Base-by-base conservation (phyloP, 2,113 vertebrate species). In the Gymnorhina tibicen region DNA sequence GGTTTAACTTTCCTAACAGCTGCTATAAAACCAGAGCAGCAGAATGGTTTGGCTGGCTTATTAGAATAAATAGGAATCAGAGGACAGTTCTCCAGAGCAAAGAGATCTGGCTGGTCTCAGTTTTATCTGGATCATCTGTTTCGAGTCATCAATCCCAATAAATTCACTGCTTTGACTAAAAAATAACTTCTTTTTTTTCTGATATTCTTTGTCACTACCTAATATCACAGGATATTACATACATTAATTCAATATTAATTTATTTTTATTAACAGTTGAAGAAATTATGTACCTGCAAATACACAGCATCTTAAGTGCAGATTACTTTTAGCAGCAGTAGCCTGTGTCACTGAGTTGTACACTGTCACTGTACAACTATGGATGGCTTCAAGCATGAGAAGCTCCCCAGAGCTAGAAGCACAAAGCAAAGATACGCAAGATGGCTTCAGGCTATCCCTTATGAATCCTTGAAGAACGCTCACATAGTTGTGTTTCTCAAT, bases 271-370 rank as follows among this genome's bases (percentile, higher is more conserved):
- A 84, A 56, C 24, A 69, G 32, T 30, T 81, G 19, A 46, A 81
- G 46, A 59, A 42, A 44, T 13, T 70, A 47, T 3, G 11, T 35
- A 58, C 41, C 23, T 53, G 73, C 70, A 94, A 88, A 92, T 68
- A 80, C 12, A 60, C 12, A 87, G 67, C 35, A 56, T 64, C 82
- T 96, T 95, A 95, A 96, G 94, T 74, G 55, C 63, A 66, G 74
- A 69, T 50, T 55, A 49, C 83, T 76, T 79, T n/a, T 5, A 74
- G 30, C 9, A 93, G 33, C 49, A 76, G 20, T 16, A 56, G n/a
- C 26, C 30, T 66, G 11, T 52, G 37, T 64, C 52, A n/a, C n/a
- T n/a, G n/a, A n/a, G n/a, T n/a, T n/a, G n/a, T n/a, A n/a, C n/a
- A n/a, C n/a, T n/a, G n/a, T n/a, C n/a, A n/a, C n/a, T n/a, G n/a